These are phyloP conservation scores for Megaptera novaeangliae DNA, from an alignment of 2,113 vertebrate species.

Conservation along the genomic window DNA sequence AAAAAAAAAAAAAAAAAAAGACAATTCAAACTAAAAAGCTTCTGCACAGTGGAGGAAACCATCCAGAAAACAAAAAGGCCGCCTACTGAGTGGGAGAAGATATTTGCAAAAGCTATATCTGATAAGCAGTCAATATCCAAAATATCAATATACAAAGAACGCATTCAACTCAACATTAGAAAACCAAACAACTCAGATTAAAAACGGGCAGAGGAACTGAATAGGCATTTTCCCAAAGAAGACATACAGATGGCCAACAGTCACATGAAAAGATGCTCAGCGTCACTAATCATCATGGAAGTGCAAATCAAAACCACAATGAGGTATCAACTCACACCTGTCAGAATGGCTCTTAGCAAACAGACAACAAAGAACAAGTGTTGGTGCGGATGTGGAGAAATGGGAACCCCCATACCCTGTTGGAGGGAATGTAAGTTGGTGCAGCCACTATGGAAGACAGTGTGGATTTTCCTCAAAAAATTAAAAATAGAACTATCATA, in stretches of 20 bases:
- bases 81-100: background rate
- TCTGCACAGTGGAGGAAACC: background rate
- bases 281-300: background rate
- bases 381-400: background rate
- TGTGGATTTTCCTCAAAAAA: background rate
- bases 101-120: background rate
- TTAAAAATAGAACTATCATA: background rate
- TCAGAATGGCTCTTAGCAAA: background rate
- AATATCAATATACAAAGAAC: background rate
- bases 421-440: background rate
- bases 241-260: background rate
- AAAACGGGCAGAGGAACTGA: background rate
- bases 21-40: background rate
- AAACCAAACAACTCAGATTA: background rate
- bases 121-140: background rate
- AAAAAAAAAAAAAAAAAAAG: background rate
- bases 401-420: rapidly evolving
- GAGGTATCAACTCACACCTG: background rate
- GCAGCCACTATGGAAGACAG: background rate
- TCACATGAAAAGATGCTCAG: background rate
- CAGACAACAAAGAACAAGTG: background rate
- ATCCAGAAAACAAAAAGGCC: background rate
- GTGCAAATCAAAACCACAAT: background rate
- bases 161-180: background rate
- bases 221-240: background rate